Conservation (phyloP, 2,113 vertebrate genomes). For the Barnardius zonarius region DNA sequence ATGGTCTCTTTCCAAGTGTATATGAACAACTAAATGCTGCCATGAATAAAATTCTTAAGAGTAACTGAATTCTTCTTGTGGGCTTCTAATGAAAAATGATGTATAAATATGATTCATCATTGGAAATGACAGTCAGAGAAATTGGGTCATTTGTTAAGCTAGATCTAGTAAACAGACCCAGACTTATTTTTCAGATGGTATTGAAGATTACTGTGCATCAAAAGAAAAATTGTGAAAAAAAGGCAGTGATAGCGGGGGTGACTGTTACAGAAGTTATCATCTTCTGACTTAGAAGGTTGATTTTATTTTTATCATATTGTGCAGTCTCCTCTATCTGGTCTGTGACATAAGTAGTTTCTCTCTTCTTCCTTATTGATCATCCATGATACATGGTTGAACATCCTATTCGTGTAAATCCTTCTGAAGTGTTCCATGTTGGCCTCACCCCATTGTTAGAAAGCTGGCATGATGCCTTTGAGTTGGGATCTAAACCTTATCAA, state of each 20-base stretch:
- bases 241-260: constrained; percentile 19
- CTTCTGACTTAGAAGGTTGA: constrained; percentile 24
- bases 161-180: not conserved
- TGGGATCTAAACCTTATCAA: constrained; percentile 53
- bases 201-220: constrained; percentile 6
- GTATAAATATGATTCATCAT: not conserved
- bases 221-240: constrained; percentile 40
- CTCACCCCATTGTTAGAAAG: constrained; percentile 54
- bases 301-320: constrained; percentile 62
- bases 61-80: not conserved
- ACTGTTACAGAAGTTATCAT: constrained; percentile 30
- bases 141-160: constrained; percentile 17
- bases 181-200: not conserved
- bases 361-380: constrained; percentile 64
- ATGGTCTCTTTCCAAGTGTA: not conserved
- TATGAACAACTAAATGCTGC: not conserved
- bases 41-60: not conserved
- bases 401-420: constrained; percentile 37
- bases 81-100: not conserved
- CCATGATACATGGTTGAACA: constrained; percentile 1
- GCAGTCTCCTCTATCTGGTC: constrained; percentile 24
- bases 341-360: constrained; percentile 46
- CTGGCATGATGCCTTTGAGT: constrained; percentile 42
- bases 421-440: constrained; percentile 41
- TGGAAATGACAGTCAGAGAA: not conserved